Evolutionary conservation across 2,888 invertebrate species (phyloP), one percentile per base, ranked within the genome.

Genomic region (Darwinula stevensoni): DNA sequence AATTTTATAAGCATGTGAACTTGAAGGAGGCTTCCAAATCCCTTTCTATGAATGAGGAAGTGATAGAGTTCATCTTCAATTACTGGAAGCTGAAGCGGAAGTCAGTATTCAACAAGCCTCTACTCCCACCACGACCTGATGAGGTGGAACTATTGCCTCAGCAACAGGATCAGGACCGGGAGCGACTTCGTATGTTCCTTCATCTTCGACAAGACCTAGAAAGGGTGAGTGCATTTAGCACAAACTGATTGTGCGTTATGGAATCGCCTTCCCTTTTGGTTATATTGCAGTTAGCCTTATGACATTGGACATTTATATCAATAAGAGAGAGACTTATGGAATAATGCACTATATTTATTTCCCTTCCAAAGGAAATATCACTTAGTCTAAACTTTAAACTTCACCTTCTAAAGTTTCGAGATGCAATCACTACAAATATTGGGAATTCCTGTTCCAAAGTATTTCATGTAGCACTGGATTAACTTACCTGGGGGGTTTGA

Each of bases 101-200:
- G 17, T 4, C 22, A 13, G 30, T 14, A n/a, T 2, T 28, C 47
- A 76, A 80, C 54, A 67, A 70, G 43, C 74, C 80, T 11, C 57
- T 84, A 33, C 56, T 84, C 42, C 72, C 74, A 26, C 78, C 80
- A 2, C 73, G 75, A 50, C 68, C 70, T 3, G 78, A 80, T 44
- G 80, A 80, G 45, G 68, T 53, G 16, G 76, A 80, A 47, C 59
- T 76, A 46, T 56, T 78, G 39, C 67, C 72, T 31, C 44, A 52
- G 36, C 76, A 80, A 48, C 78, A 80, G 47, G 75, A 82, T 49
- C 82, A 65, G 31, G 86, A 88, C 54, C 56, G 71, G 36, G 86
- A 88, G 44, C 76, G 84, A 49, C 75, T 88, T 69, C 76, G 80
- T 51, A 76, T 76, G 63, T 86, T 91, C 51, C 86, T 91, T 14